Conservation (phyloP, 1,140 invertebrate genomes). For the Drosophila sucinea region DNA sequence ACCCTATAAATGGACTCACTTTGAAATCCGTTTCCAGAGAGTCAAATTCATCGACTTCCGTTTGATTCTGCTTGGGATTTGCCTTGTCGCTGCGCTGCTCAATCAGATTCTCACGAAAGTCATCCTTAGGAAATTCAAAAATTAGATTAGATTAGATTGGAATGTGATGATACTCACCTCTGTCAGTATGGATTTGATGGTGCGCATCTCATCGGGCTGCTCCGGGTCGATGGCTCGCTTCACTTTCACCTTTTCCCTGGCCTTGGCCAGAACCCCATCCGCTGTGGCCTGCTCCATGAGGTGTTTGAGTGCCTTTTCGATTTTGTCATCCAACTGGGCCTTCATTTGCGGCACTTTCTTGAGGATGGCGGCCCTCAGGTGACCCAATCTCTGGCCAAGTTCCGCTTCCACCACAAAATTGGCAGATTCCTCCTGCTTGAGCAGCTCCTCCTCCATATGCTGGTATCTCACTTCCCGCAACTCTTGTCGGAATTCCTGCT, state of each 20-base stretch:
- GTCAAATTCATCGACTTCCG: constrained; percentile 36
- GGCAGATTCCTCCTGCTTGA: constrained; percentile 30
- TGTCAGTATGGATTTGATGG: constrained; percentile 64
- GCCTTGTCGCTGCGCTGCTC: constrained; percentile 26
- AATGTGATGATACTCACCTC: constrained; percentile 51
- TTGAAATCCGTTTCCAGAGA: constrained; percentile 4
- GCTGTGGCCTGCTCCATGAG: constrained; percentile 54
- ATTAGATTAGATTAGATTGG: constrained; percentile 9
- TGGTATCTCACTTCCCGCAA: constrained; percentile 36
- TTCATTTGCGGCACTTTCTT: constrained; percentile 66
- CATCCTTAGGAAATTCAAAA: constrained; percentile 42
- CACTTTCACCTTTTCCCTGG: constrained; percentile 53
- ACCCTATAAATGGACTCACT: constrained; percentile 37
- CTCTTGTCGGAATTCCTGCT: constrained; percentile 52
- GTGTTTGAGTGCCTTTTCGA: constrained; percentile 58
- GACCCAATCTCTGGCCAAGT: constrained; percentile 45
- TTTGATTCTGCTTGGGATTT: neutral
- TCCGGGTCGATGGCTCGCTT: constrained; percentile 24
- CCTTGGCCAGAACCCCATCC: constrained; percentile 59
- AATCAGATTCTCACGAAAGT: constrained; percentile 69
- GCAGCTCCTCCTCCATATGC: constrained; percentile 35
- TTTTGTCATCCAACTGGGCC: constrained; percentile 58
- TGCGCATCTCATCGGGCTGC: constrained; percentile 44
- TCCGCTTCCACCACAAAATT: constrained; percentile 26
- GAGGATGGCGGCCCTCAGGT: constrained; percentile 50